Evolutionary conservation across 2,797 vertebrate genomes (phyloP), one percentile per base, ranked within the genome.

Genomic region (Spea hammondii): DNA sequence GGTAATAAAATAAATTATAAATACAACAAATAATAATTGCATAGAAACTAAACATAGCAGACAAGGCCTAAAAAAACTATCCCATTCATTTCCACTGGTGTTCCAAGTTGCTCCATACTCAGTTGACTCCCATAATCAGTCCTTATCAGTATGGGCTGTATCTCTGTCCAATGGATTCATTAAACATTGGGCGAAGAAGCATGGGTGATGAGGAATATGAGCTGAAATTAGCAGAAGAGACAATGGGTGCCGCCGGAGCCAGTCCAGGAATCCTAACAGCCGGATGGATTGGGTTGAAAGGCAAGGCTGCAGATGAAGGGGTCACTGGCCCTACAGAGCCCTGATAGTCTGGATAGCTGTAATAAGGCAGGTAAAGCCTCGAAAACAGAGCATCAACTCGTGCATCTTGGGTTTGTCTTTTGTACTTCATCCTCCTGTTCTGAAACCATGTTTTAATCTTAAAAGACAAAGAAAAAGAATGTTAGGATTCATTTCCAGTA

Each of bases 371-470:
- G 68, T 84, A 77, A 0, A 86, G 74, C 11, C 86, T 60, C 0
- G 86, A 87, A 59, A 89, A 84, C 55, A 90, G 67, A 77, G 87
- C 86, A 82, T 86, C 85, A 0, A 87, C 84, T 65, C 81, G 90
- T 74, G 89, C 83, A 68, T 94, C 92, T 69, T 92, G 93, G 7
- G 86, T 87, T 72, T 94, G 91, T 4, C 91, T 89, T 71, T 94
- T 95, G 72, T 94, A 84, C 77, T 94, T 96, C 94, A 95, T 94
- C 46, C 93, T 89, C 50, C 92, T 88, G 86, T 95, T 95, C 74
- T 95, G 93, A 84, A 95, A 95, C 93, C 93, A 95, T 0, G 93
- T 95, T 86, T 94, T 95, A 82, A 94, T 91, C 94, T 95, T 48
- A 62, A 51, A 72, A 66, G 0, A 57, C 2, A 78, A 48, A 32